These are phyloP conservation scores for Microctonus brassicae DNA, from an alignment of 2,888 invertebrate species.

Conservation along the genomic window DNA sequence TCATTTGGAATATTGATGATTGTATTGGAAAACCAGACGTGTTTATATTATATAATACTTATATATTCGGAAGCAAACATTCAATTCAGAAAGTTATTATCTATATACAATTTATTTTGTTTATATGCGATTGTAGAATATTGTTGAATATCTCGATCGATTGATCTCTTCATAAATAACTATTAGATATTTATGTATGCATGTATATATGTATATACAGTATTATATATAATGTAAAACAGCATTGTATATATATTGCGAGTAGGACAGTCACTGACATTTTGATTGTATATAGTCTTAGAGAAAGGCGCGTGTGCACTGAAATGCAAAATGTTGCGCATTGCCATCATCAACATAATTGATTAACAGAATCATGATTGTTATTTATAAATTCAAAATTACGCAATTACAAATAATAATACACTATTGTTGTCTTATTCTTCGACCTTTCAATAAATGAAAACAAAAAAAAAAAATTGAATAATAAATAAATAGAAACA, in stretches of 20 bases:
- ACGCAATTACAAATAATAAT: neutral
- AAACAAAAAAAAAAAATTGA: neutral
- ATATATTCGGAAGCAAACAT: neutral
- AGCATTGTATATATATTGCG: neutral
- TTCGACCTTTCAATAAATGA: neutral
- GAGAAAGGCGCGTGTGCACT: conserved; percentile 22
- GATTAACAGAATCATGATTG: neutral
- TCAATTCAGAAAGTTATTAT: neutral
- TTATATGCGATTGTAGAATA: neutral
- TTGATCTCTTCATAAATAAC: conserved; percentile 36
- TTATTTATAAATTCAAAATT: neutral
- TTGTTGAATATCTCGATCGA: conserved; percentile 17
- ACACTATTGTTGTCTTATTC: neutral
- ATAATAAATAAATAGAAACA: neutral
- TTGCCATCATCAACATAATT: neutral
- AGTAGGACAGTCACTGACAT: conserved; percentile 43
- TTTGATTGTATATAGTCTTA: conserved; percentile 35
- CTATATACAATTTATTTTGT: neutral
- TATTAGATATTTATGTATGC: conserved; percentile 13
- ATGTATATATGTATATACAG: no score
- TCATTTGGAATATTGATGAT: neutral
- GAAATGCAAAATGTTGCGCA: conserved; percentile 25
- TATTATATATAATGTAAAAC: neutral
- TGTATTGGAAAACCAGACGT: neutral
- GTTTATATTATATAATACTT: neutral